phyloP scores from a whole-genome alignment of 2,113 vertebrate species.

The Pachycephala philippinensis region DNA sequence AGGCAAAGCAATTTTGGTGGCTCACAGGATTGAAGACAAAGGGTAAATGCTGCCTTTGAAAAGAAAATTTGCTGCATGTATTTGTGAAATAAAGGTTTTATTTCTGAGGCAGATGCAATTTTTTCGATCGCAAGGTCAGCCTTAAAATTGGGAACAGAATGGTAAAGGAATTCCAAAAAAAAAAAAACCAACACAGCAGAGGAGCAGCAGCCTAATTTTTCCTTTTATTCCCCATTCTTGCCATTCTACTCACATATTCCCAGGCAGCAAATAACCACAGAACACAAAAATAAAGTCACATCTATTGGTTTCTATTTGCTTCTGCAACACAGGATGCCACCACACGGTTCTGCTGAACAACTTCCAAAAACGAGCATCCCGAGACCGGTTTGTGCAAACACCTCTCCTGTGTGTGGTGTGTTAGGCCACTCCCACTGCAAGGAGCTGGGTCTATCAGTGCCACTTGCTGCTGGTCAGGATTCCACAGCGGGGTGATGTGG shows the following conservation, averaged over 20 bases:
- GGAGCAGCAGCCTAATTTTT: neutral
- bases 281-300: neutral
- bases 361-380: neutral
- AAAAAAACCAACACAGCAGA: neutral
- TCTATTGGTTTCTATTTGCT: neutral
- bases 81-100: neutral
- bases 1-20: neutral
- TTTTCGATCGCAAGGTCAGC: neutral
- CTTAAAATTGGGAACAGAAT: neutral
- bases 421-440: neutral
- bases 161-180: neutral
- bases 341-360: fast-evolving
- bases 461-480: neutral
- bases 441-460: neutral
- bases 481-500: fast-evolving
- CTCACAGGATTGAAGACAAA: neutral
- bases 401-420: fast-evolving
- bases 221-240: neutral
- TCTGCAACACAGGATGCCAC: neutral
- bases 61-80: neutral
- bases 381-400: neutral
- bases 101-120: neutral
- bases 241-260: neutral
- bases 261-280: neutral
- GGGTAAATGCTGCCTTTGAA: neutral